Base-by-base conservation (phyloP, 2,797 vertebrate species). In the Enteromius paludinosus region DNA sequence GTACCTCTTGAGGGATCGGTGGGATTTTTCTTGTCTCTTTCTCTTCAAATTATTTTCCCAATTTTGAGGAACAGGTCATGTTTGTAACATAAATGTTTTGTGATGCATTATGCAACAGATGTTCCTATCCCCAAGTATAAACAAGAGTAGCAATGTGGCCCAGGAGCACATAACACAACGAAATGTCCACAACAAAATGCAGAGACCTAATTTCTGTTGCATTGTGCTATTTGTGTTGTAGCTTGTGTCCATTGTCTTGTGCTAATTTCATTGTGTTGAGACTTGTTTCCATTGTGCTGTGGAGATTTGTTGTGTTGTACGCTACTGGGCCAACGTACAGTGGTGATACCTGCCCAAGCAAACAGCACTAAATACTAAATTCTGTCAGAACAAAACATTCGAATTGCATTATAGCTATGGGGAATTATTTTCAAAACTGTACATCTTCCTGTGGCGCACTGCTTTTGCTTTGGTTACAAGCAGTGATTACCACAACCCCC, bases 301-400 rank as follows among this genome's bases (percentile, higher is more conserved):
- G 4, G 54, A 12, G n/a, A 56, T 59, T 25, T 0, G 56, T 59
- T 25, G 11, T 59, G 54, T 25, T 59, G 54, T 14, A 23, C 23
- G 5, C 4, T 25, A 59, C 56, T 25, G n/a, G n/a, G 52, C 20
- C 3, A 56, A 9, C 3, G 2, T 11, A 59, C 54, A 14, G 11
- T 59, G 23, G 30, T 25, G 47, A 79, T 38, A 38, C 18, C 11
- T 73, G 30, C 54, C 54, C 25, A 77, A 23, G 25, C 25, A 77
- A 62, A 28, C 38, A 77, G 17, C 11, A 8, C 38, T 45, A 28
- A 76, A 62, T 28, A 9, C 15, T 47, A 65, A 35, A 62, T 25
- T 78, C 25, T 66, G 28, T 65, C 9, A 35, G 62, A 78, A 30
- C 76, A 66, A 54, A 78, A 65, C 28, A 65, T 65, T 78, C 43